Evolutionary conservation across 1,140 invertebrate genomes (phyloP).

Genomic region (Pseudomyrmex sp.): DNA sequence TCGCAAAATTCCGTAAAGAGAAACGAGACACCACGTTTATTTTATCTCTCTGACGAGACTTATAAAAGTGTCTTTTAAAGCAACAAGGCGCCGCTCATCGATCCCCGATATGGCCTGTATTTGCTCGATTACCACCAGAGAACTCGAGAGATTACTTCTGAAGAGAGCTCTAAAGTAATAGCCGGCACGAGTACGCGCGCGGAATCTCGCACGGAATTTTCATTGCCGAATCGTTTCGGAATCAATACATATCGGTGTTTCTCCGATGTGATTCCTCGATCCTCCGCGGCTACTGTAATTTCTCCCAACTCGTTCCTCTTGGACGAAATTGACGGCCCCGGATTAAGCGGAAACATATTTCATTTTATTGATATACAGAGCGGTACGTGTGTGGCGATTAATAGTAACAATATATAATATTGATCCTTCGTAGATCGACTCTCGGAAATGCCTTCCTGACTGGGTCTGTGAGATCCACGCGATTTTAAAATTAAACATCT

Average conservation of each 20-base stretch:
- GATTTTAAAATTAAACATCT: neutral
- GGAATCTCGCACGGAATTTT: neutral
- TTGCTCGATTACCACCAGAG: conserved; percentile 54
- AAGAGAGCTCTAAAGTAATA: conserved; percentile 55
- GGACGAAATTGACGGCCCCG: neutral
- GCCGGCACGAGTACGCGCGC: neutral
- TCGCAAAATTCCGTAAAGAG: neutral
- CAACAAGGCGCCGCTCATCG: conserved; percentile 32
- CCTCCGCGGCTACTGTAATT: neutral
- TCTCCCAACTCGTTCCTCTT: neutral
- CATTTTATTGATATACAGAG: neutral
- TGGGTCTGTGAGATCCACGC: neutral
- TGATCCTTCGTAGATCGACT: neutral
- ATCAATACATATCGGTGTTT: conserved; percentile 27
- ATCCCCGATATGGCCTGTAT: conserved; percentile 52
- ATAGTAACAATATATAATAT: conserved; percentile 10
- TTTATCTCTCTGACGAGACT: neutral
- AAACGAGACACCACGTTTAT: neutral
- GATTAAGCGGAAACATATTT: neutral
- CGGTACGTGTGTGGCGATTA: neutral
- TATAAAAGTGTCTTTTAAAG: conserved; percentile 20
- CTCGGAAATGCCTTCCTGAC: too few species aligned
- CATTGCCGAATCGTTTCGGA: neutral
- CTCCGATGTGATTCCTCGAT: neutral
- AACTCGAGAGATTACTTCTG: conserved; percentile 21